phyloP scores from a whole-genome alignment of 2,113 vertebrate species.

The Sarotherodon lohbergeri region DNA sequence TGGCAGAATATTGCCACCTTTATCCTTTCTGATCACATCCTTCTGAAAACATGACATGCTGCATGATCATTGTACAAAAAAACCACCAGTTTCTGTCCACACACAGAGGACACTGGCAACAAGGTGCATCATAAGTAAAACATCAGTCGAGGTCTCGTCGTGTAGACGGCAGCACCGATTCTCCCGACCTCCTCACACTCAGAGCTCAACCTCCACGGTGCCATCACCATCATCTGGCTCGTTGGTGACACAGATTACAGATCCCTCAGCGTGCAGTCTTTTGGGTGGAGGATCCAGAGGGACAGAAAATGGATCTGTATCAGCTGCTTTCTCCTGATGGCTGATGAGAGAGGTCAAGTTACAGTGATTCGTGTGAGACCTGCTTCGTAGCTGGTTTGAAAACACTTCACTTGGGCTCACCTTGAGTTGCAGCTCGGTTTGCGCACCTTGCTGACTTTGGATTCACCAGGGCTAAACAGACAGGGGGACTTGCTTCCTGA shows the following conservation, averaged over 20 bases:
- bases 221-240: constrained; percentile 56
- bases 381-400: neutral
- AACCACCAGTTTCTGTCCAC: neutral
- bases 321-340: constrained; percentile 19
- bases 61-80: neutral
- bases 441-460: constrained; percentile 27
- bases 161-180: neutral
- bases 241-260: neutral
- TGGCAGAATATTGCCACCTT: neutral
- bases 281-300: constrained; percentile 13
- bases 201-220: constrained; percentile 57
- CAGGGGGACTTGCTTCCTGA: constrained; percentile 51
- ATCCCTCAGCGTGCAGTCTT: neutral
- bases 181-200: neutral
- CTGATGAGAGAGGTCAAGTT: constrained; percentile 23
- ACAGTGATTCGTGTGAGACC: neutral
- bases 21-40: neutral
- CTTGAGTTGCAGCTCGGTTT: constrained; percentile 30
- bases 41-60: neutral
- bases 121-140: neutral
- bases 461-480: constrained; percentile 16
- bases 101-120: neutral
- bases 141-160: neutral
- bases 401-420: constrained; percentile 31
- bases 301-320: neutral